Conservation (phyloP, 2,113 vertebrate species). For the Tauraco erythrolophus region DNA sequence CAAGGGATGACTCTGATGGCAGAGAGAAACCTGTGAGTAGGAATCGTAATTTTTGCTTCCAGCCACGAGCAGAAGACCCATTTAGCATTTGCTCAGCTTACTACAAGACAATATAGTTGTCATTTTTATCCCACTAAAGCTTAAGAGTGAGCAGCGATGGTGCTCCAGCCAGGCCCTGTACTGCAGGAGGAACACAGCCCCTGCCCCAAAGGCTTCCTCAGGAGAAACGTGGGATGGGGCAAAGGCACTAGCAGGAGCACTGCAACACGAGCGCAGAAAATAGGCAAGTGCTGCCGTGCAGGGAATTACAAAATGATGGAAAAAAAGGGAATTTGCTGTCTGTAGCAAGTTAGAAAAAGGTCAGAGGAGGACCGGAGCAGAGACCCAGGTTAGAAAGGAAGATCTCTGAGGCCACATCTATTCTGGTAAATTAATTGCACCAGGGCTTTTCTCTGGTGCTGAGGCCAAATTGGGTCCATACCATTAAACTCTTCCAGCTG, state of each 20-base stretch:
- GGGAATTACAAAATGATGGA: background rate
- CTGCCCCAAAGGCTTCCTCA: background rate
- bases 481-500: background rate
- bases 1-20: background rate
- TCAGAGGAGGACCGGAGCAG: background rate
- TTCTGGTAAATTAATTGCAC: background rate
- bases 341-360: background rate
- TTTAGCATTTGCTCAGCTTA: background rate
- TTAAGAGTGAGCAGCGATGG: accelerated
- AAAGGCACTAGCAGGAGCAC: background rate
- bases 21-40: background rate
- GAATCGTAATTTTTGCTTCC: background rate
- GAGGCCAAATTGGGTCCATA: background rate
- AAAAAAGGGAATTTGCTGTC: background rate
- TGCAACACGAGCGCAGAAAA: background rate
- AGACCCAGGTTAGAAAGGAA: background rate
- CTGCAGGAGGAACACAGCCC: background rate
- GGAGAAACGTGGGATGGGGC: background rate
- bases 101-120: background rate
- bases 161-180: background rate
- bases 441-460: background rate
- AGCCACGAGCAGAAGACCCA: background rate
- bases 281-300: background rate
- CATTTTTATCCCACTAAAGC: background rate
- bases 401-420: background rate